Evolutionary conservation across 2,113 vertebrate genomes (phyloP).

Genomic region (Pelodiscus sinensis): DNA sequence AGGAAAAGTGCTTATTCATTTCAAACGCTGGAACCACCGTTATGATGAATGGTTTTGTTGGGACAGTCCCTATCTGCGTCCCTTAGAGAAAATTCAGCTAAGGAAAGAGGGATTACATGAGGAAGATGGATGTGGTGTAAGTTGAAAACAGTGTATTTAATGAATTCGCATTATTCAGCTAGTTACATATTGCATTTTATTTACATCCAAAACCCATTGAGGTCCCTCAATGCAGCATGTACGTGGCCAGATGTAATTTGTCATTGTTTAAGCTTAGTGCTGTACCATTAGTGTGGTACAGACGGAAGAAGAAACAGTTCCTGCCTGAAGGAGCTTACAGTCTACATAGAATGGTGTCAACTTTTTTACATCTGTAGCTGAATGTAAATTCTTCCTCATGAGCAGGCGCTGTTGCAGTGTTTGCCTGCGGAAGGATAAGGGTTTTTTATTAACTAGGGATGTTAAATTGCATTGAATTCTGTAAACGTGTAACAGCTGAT

Average conservation of each 20-base stretch:
- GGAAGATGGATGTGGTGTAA: constrained; percentile 87
- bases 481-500: too few species aligned
- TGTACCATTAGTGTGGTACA: not conserved
- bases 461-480: too few species aligned
- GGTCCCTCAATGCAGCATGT: not conserved
- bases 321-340: not conserved
- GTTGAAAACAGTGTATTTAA: constrained; percentile 37
- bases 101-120: constrained; percentile 90
- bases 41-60: constrained; percentile 98
- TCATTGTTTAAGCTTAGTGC: not conserved
- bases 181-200: not conserved
- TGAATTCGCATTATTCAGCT: not conserved
- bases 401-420: not conserved
- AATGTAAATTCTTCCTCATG: not conserved
- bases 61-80: constrained; percentile 91
- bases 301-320: not conserved
- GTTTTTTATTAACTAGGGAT: not conserved
- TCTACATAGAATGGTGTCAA: not conserved
- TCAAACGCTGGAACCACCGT: constrained; percentile 95
- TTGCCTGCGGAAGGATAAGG: not conserved
- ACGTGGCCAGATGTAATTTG: not conserved
- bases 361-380: not conserved
- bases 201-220: not conserved
- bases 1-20: constrained; percentile 93
- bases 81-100: constrained; percentile 92